Evolutionary conservation across 2,797 vertebrate species (phyloP).

Genomic region (Argyrosomus regius): DNA sequence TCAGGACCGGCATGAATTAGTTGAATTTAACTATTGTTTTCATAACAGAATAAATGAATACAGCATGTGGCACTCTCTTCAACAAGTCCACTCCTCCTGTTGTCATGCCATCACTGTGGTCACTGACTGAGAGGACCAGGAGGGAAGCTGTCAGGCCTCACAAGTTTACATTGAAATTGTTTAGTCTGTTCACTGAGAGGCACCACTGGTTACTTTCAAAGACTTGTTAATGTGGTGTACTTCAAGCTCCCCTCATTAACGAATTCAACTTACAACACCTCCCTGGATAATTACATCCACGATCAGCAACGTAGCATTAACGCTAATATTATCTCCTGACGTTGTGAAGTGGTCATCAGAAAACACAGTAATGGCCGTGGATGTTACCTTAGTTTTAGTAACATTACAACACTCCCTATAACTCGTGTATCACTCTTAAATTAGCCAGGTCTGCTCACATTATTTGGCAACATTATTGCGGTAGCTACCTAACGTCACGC

Average conservation of each 20-base stretch:
- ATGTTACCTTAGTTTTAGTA: background rate
- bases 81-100: background rate
- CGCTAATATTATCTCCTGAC: conserved; percentile 7
- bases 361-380: background rate
- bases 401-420: background rate
- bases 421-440: background rate
- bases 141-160: background rate
- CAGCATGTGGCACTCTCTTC: background rate
- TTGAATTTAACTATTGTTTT: background rate
- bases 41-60: background rate
- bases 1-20: background rate
- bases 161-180: background rate
- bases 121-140: conserved; percentile 1
- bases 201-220: background rate
- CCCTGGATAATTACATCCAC: background rate
- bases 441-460: background rate
- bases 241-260: background rate
- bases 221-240: background rate
- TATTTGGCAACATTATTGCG: background rate
- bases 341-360: background rate
- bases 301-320: background rate
- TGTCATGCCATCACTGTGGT: conserved; percentile 7
- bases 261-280: background rate
- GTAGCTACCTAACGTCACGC: background rate
- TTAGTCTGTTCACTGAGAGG: background rate